phyloP scores from a whole-genome alignment of 1,140 invertebrate genomes.

The Polypedilum vanderplanki region DNA sequence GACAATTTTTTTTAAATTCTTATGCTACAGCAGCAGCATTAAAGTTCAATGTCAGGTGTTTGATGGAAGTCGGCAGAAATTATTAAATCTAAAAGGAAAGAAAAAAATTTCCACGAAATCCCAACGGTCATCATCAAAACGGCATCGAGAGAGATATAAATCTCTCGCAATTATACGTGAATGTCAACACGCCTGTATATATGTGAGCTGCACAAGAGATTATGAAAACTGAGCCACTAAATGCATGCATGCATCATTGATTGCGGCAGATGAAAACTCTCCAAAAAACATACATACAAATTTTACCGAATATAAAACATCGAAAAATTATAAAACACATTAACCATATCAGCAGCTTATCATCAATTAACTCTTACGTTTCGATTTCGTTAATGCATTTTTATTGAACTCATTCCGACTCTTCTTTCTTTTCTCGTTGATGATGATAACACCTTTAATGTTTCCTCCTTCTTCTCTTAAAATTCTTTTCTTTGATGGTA shows the following conservation, averaged over 20 bases:
- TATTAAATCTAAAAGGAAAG: neutral
- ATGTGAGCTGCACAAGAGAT: too few relatives aligned
- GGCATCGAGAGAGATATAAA: neutral
- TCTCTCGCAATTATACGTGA: neutral
- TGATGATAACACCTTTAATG: neutral
- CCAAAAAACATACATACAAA: too few relatives aligned
- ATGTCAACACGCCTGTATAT: neutral
- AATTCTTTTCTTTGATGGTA: neutral
- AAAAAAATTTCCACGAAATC: neutral
- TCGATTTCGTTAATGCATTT: slow-evolving; percentile 18
- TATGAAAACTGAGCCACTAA: too few relatives aligned
- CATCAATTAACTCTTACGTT: slow-evolving; percentile 13
- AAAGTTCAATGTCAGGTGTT: slow-evolving; percentile 1
- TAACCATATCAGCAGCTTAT: slow-evolving; percentile 17
- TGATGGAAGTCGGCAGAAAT: neutral
- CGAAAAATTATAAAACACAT: neutral
- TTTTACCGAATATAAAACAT: too few relatives aligned
- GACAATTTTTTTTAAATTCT: slow-evolving; percentile 2
- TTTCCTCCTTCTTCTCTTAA: slow-evolving; percentile 10
- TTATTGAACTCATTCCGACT: slow-evolving; percentile 12
- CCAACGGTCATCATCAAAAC: neutral
- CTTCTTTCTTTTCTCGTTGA: too few relatives aligned
- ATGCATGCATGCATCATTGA: too few relatives aligned
- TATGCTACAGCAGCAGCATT: neutral
- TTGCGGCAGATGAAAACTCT: too few relatives aligned